Conservation (phyloP, 2,888 invertebrate genomes). For the Watsonalla binaria region DNA sequence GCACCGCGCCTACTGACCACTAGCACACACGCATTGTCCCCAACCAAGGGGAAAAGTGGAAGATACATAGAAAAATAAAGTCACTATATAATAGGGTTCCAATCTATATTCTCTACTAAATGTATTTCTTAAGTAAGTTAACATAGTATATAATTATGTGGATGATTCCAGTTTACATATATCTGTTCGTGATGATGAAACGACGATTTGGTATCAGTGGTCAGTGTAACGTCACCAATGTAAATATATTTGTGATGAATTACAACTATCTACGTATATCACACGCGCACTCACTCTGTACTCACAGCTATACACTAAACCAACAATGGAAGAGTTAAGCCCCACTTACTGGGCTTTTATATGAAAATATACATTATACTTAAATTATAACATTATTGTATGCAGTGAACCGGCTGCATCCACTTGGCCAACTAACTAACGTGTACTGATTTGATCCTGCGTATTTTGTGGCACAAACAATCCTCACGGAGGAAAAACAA, state of each 20-base stretch:
- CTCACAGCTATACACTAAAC: conserved; percentile 43
- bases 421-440: conserved; percentile 14
- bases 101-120: conserved; percentile 1
- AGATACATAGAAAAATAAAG: neutral
- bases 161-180: conserved; percentile 5
- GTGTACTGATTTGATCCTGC: conserved; percentile 16
- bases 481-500: conserved; percentile 48
- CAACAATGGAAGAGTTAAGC: conserved; percentile 71
- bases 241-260: conserved; percentile 42
- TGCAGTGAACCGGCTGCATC: conserved; percentile 17
- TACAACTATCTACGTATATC: conserved; percentile 23
- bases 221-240: conserved; percentile 29
- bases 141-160: neutral
- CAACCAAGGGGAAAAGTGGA: neutral
- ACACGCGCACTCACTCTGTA: conserved; percentile 32
- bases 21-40: no score
- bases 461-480: conserved; percentile 26
- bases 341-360: conserved; percentile 43
- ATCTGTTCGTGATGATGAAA: conserved; percentile 7
- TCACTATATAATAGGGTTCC: neutral
- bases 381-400: conserved; percentile 20
- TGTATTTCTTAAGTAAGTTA: neutral
- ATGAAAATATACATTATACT: conserved; percentile 36
- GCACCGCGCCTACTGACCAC: neutral
- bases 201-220: conserved; percentile 16